phyloP scores from a whole-genome alignment of 2,797 vertebrate genomes.

The Platyrinchus mystaceus region DNA sequence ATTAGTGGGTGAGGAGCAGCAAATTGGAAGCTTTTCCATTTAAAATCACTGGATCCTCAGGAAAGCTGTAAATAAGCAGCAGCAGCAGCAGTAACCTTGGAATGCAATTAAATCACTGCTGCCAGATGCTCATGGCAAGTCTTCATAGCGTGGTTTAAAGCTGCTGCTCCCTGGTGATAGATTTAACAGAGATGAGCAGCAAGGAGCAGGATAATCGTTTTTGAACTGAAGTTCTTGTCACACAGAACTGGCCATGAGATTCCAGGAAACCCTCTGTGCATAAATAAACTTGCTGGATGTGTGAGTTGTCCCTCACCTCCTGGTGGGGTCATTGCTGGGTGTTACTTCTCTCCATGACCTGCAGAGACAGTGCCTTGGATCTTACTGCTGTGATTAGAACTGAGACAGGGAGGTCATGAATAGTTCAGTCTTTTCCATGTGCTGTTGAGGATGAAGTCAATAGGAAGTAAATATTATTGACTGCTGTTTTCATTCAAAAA shows the following conservation, averaged over 20 bases:
- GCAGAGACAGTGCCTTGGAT: background rate
- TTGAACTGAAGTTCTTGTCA: background rate
- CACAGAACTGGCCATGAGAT: background rate
- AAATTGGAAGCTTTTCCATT: background rate
- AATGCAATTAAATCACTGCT: background rate
- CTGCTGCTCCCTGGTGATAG: background rate
- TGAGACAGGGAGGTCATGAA: constrained; percentile 41
- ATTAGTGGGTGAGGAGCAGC: background rate
- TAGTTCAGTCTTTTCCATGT: constrained; percentile 30
- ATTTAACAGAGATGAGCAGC: background rate
- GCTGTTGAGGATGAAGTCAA: constrained; percentile 50
- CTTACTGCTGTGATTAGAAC: background rate
- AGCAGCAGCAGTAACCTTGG: background rate
- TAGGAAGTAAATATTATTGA: constrained; percentile 68
- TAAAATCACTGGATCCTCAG: background rate
- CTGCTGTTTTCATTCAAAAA: constrained; percentile 69
- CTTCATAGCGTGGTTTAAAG: background rate
- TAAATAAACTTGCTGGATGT: background rate
- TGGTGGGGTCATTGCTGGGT: background rate
- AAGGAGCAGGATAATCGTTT: background rate
- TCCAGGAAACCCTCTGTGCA: background rate
- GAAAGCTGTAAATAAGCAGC: background rate
- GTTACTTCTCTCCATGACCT: background rate
- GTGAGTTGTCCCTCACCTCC: background rate
- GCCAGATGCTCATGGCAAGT: background rate